Percentiles rank a stretch among this genome's conserved stretches.
Evolutionary conservation across 2,888 invertebrate species (phyloP).

Genomic region (Amblyjoppa proteus): DNA sequence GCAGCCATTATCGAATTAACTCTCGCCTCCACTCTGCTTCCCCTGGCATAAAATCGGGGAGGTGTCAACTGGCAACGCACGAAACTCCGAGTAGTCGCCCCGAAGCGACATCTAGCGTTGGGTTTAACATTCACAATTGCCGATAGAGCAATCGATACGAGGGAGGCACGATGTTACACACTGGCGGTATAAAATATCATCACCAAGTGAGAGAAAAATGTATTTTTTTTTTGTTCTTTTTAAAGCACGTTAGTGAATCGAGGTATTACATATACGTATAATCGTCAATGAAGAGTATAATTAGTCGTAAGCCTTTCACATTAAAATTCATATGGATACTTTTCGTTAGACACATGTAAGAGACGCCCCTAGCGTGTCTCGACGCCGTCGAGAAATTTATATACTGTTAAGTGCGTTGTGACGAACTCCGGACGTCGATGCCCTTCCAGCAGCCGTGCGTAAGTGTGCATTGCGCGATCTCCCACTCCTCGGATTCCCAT

Average conservation of each 20-base stretch:
- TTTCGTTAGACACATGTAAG: neutral
- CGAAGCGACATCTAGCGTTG: neutral
- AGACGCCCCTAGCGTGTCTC: neutral
- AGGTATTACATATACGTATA: slow-evolving; percentile 9
- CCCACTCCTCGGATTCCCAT: neutral
- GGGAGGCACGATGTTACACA: slow-evolving; percentile 1
- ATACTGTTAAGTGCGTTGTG: slow-evolving; percentile 1
- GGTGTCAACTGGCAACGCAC: slow-evolving; percentile 17
- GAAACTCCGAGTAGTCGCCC: neutral
- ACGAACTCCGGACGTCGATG: slow-evolving; percentile 1
- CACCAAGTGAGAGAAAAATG: slow-evolving; percentile 9
- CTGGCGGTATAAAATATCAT: neutral
- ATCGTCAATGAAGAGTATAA: neutral
- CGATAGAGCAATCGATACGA: neutral
- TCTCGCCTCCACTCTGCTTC: neutral
- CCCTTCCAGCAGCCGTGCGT: neutral
- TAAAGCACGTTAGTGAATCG: slow-evolving; percentile 19
- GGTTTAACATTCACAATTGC: neutral
- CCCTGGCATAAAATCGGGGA: neutral
- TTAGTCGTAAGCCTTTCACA: slow-evolving; percentile 9
- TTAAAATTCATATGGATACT: slow-evolving; percentile 7
- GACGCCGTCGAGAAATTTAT: neutral
- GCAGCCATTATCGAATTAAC: slow-evolving; percentile 39
- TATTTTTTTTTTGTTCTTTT: slow-evolving; percentile 6
- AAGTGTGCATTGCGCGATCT: neutral